Conservation (phyloP, 2,888 invertebrate genomes). For the Stomorhina lunata region DNA sequence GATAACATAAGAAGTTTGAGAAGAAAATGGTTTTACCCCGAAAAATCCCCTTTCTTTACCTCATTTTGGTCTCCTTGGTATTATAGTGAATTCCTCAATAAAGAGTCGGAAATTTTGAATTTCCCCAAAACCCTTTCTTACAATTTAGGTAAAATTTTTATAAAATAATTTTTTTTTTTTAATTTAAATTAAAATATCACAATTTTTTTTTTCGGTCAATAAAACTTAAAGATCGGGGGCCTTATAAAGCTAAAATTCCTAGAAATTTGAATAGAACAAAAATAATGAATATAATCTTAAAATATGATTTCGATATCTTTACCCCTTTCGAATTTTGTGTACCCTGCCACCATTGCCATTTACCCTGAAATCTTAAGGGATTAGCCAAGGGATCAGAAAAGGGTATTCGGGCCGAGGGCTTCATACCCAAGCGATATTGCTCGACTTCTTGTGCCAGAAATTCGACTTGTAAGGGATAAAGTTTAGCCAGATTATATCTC, state of each 20-base stretch:
- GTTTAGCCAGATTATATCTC: slow-evolving; percentile 75
- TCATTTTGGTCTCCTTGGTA: no score
- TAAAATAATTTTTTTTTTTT: no score
- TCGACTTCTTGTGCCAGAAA: slow-evolving; percentile 80
- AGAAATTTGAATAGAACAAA: slow-evolving; percentile 19
- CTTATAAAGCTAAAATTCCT: neutral
- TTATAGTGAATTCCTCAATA: no score
- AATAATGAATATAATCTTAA: neutral
- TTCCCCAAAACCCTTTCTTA: no score
- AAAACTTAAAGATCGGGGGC: neutral
- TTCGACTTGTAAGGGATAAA: slow-evolving; percentile 71
- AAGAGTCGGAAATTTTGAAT: no score
- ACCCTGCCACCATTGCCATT: slow-evolving; percentile 84
- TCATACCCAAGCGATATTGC: slow-evolving; percentile 79
- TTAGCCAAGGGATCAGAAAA: slow-evolving; percentile 81
- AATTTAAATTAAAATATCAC: neutral
- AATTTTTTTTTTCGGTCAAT: neutral
- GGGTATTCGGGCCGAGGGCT: slow-evolving; percentile 80
- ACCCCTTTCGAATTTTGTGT: slow-evolving; percentile 21
- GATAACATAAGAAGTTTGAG: no score
- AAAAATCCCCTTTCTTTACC: no score
- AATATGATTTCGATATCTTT: neutral
- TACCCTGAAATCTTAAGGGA: slow-evolving; percentile 81
- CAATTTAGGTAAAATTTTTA: no score
- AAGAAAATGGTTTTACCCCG: no score